phyloP scores from a whole-genome alignment of 2,113 vertebrate species.

The Trinectes maculatus region DNA sequence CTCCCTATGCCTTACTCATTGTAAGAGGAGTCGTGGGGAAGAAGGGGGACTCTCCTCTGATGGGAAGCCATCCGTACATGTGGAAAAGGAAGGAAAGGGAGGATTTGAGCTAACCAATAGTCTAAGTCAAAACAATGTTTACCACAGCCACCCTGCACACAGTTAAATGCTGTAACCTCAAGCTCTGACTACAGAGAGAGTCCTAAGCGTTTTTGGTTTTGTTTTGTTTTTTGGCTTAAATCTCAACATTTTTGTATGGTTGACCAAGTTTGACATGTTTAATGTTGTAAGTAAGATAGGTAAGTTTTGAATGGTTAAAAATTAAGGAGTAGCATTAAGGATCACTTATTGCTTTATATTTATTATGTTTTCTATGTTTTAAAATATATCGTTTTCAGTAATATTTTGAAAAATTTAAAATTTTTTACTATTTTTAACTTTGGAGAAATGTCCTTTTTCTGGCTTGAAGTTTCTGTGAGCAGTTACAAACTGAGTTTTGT shows the following conservation, averaged over 20 bases:
- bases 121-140: slow-evolving; percentile 43
- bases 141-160: slow-evolving; percentile 1
- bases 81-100: slow-evolving; percentile 65
- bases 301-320: slow-evolving; percentile 28
- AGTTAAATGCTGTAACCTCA: not conserved
- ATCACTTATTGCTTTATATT: not conserved
- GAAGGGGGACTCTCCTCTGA: slow-evolving; percentile 46
- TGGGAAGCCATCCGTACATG: slow-evolving; percentile 44
- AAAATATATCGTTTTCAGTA: not conserved
- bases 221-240: too few species aligned
- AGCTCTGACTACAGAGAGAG: not conserved
- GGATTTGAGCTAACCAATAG: slow-evolving; percentile 41
- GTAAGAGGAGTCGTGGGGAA: slow-evolving; percentile 27
- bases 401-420: not conserved
- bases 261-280: slow-evolving; percentile 22
- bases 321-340: not conserved
- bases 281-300: slow-evolving; percentile 32
- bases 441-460: not conserved
- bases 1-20: slow-evolving; percentile 21
- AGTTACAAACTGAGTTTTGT: not conserved
- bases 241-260: not conserved
- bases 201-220: slow-evolving; percentile 11
- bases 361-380: not conserved
- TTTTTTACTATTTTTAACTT: not conserved
- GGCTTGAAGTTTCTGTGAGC: not conserved